These are phyloP conservation scores for Aptenodytes forsteri DNA, from an alignment of 2,113 vertebrate species.

Conservation along the genomic window DNA sequence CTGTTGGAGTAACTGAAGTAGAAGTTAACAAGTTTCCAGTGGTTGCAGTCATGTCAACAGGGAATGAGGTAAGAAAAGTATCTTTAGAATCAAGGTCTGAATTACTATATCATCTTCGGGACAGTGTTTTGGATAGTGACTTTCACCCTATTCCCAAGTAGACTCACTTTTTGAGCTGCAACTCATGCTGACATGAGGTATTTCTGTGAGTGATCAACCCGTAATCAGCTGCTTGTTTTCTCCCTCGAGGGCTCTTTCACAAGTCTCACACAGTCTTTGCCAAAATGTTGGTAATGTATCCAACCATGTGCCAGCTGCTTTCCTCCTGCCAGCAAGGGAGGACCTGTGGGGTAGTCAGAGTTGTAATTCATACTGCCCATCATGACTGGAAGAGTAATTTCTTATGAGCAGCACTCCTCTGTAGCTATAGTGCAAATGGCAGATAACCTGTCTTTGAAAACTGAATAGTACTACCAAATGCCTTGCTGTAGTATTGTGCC, in stretches of 20 bases:
- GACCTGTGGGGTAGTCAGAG: neutral
- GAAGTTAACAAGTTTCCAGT: constrained; percentile 99
- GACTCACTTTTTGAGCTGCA: neutral
- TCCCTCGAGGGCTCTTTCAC: neutral
- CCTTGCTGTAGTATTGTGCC: neutral
- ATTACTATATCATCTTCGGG: neutral
- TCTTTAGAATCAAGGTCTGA: neutral
- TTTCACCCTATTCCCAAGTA: neutral
- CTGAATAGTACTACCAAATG: neutral
- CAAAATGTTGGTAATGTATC: neutral
- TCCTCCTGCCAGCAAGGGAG: neutral
- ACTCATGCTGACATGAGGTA: neutral
- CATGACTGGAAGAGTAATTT: neutral
- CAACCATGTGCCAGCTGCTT: neutral
- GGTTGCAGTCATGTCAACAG: constrained; percentile 98
- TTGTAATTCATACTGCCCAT: neutral
- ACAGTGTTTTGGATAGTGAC: neutral
- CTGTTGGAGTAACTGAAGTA: constrained; percentile 97
- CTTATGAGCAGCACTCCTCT: neutral
- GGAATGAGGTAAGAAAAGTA: constrained; percentile 89
- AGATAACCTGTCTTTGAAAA: neutral
- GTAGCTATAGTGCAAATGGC: neutral
- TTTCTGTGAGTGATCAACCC: neutral
- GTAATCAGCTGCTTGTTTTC: neutral
- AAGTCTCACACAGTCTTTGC: neutral